Conservation (phyloP, 1,140 invertebrate genomes). For the Drosophila albomicans region DNA sequence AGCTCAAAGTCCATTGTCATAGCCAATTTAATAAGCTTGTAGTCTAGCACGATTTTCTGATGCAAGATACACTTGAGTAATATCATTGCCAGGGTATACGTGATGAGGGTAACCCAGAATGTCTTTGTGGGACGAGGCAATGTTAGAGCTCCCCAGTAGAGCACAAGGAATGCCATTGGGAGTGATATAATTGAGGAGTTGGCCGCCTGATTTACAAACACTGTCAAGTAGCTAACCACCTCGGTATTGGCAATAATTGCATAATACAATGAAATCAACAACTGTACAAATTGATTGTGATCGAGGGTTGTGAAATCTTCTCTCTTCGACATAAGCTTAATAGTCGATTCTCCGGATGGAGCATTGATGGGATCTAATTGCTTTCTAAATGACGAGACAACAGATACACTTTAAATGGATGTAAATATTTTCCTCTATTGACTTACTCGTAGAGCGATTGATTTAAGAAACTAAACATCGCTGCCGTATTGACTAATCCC, state of each 20-base stretch:
- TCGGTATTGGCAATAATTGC: slow-evolving; percentile 95
- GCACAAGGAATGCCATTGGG: slow-evolving; percentile 96
- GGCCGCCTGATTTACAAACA: slow-evolving; percentile 96
- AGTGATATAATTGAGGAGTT: slow-evolving; percentile 92
- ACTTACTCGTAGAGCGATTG: slow-evolving; percentile 66
- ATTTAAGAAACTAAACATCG: slow-evolving; percentile 70
- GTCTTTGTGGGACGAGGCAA: slow-evolving; percentile 97
- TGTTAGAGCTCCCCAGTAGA: slow-evolving; percentile 98
- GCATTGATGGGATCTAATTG: slow-evolving; percentile 25
- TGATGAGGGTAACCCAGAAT: slow-evolving; percentile 98
- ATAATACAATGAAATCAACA: slow-evolving; percentile 91
- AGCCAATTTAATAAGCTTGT: slow-evolving; percentile 87
- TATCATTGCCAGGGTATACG: slow-evolving; percentile 97
- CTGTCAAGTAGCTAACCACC: slow-evolving; percentile 96
- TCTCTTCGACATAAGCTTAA: not conserved
- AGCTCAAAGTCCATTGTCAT: slow-evolving; percentile 94
- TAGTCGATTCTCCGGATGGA: slow-evolving; percentile 11
- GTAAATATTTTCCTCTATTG: not conserved
- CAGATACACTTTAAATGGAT: not conserved
- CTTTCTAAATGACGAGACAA: slow-evolving; percentile 35
- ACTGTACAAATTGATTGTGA: slow-evolving; percentile 67
- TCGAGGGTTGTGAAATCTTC: slow-evolving; percentile 54
- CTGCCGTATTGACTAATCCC: slow-evolving; percentile 70
- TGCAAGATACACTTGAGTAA: slow-evolving; percentile 97
- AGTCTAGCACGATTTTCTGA: slow-evolving; percentile 95